Conservation (phyloP, 2,888 invertebrate genomes). For the Baccha elongata region DNA sequence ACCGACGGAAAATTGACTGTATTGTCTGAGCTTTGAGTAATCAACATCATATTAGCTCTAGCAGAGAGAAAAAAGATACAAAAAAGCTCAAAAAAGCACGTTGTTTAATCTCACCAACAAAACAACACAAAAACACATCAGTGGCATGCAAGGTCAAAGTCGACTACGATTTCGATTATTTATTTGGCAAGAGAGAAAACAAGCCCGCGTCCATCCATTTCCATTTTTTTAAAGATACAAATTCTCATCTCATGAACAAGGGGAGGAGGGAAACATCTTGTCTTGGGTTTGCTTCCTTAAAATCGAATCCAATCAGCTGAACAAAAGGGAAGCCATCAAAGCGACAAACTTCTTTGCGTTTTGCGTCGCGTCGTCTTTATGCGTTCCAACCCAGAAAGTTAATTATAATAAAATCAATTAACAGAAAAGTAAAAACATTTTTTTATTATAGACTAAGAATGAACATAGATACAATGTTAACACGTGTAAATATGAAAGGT, state of each 20-base stretch:
- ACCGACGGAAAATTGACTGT: slow-evolving; percentile 25
- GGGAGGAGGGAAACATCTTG: neutral
- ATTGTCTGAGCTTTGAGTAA: slow-evolving; percentile 18
- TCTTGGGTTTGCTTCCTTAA: neutral
- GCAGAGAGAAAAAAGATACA: neutral
- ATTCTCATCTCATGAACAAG: slow-evolving; percentile 15
- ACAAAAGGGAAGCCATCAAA: slow-evolving; percentile 46
- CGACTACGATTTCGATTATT: slow-evolving; percentile 48
- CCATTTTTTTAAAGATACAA: slow-evolving; percentile 12
- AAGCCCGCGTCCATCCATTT: slow-evolving; percentile 3
- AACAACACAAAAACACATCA: slow-evolving; percentile 12
- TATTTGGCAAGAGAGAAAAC: neutral
- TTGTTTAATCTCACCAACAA: slow-evolving; percentile 37
- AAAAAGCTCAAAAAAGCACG: slow-evolving; percentile 34
- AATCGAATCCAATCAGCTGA: slow-evolving; percentile 33
- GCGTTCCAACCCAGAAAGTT: slow-evolving; percentile 5
- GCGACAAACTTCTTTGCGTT: neutral
- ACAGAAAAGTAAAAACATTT: slow-evolving; percentile 62
- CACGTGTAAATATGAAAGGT: slow-evolving; percentile 20
- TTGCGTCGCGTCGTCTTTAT: neutral
- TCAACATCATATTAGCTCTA: neutral
- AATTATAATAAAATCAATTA: slow-evolving; percentile 61
- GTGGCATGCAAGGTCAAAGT: slow-evolving; percentile 59
- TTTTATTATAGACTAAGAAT: slow-evolving; percentile 47
- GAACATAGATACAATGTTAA: slow-evolving; percentile 30